Evolutionary conservation across 1,140 invertebrate species (phyloP).

Genomic region (Brachionus plicatilis): DNA sequence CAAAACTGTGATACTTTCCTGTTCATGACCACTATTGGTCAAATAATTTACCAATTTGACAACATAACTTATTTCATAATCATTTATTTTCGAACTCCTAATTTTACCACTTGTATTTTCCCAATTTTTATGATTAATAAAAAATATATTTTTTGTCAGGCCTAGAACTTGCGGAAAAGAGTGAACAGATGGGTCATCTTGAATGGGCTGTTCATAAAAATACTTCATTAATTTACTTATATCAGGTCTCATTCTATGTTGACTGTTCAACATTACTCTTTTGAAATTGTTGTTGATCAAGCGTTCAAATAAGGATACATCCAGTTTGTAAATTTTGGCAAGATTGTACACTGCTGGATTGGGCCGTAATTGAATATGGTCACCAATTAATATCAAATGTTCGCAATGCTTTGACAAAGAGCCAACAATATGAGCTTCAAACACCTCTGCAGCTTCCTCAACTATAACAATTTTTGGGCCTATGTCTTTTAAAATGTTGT

Average conservation of each 20-base stretch:
- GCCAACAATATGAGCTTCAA: slow-evolving; percentile 42
- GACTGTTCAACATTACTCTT: slow-evolving; percentile 46
- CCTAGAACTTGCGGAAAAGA: slow-evolving; percentile 48
- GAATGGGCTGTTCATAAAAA: slow-evolving; percentile 43
- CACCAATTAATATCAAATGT: slow-evolving; percentile 43
- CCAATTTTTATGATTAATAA: slow-evolving; percentile 50
- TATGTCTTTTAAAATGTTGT: slow-evolving; percentile 57
- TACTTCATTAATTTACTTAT: slow-evolving; percentile 45
- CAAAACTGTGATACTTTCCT: slow-evolving; percentile 52
- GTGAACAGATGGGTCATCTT: slow-evolving; percentile 47
- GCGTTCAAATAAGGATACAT: slow-evolving; percentile 70
- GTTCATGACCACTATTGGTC: slow-evolving; percentile 50
- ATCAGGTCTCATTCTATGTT: slow-evolving; percentile 52
- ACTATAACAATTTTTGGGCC: slow-evolving; percentile 42
- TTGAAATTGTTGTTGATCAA: slow-evolving; percentile 62
- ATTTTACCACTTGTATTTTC: slow-evolving; percentile 48
- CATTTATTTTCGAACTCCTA: slow-evolving; percentile 50
- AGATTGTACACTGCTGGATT: slow-evolving; percentile 61
- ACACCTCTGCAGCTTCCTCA: slow-evolving; percentile 43
- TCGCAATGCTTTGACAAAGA: slow-evolving; percentile 42
- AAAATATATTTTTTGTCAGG: slow-evolving; percentile 49
- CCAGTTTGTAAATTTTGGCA: slow-evolving; percentile 61
- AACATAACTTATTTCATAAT: slow-evolving; percentile 51
- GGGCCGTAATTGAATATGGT: slow-evolving; percentile 68
- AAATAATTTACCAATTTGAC: slow-evolving; percentile 50